Percentiles rank a stretch among this genome's conserved stretches.
These are phyloP conservation scores for Heliothis virescens DNA, from an alignment of 1,140 invertebrate species.

Conservation along the genomic window DNA sequence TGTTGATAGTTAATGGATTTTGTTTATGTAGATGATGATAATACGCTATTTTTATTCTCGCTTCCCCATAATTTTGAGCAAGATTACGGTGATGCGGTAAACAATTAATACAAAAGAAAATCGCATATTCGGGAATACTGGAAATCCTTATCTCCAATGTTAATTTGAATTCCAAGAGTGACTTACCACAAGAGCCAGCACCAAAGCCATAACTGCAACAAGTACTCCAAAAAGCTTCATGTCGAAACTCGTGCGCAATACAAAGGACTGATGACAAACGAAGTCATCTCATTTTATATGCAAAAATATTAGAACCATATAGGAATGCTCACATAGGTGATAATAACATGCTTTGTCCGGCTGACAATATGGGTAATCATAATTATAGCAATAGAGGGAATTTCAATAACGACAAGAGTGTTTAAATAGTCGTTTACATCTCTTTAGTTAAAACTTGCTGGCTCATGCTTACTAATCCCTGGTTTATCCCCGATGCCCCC, in stretches of 20 bases:
- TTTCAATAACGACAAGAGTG: conserved; percentile 4
- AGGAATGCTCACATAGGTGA: not conserved
- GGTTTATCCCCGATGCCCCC: too few species aligned
- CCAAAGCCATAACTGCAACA: not conserved
- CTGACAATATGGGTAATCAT: conserved; percentile 1
- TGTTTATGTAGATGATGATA: too few species aligned
- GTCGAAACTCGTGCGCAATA: not conserved
- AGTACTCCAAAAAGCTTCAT: conserved; percentile 21
- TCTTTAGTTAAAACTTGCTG: too few species aligned
- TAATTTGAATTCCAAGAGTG: too few species aligned
- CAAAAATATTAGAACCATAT: not conserved
- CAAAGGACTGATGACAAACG: not conserved
- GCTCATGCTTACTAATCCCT: too few species aligned
- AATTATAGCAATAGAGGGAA: not conserved
- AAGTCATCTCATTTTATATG: conserved; percentile 2
- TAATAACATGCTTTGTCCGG: conserved; percentile 14
- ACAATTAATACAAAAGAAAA: too few species aligned
- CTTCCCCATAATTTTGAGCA: too few species aligned
- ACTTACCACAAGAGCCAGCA: conserved; percentile 23
- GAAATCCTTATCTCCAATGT: too few species aligned
- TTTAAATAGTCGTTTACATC: not conserved
- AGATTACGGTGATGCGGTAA: too few species aligned
- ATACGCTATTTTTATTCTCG: too few species aligned
- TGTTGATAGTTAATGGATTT: too few species aligned
- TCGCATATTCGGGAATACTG: too few species aligned